Percentiles rank a stretch among this genome's conserved stretches.
Conservation (phyloP, 2,888 invertebrate species). For the Megaustenia siamemsis region DNA sequence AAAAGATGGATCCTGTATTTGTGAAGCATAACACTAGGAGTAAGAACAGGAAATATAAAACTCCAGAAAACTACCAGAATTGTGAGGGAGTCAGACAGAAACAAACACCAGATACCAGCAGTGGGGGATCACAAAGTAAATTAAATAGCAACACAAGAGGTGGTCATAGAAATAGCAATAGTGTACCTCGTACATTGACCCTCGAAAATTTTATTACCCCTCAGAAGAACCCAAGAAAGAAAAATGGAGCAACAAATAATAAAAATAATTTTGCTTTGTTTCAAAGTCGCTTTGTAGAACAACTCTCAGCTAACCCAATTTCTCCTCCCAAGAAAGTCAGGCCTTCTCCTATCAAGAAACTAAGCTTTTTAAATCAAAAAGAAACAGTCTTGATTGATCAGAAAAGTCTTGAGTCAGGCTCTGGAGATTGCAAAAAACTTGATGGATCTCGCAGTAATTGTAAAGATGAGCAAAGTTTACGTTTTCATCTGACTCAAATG, state of each 20-base stretch:
- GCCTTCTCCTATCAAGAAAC: constrained; percentile 52
- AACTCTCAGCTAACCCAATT: constrained; percentile 44
- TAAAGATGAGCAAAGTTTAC: background rate
- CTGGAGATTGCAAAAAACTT: constrained; percentile 10
- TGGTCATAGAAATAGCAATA: background rate
- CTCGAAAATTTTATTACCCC: constrained; percentile 49
- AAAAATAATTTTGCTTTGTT: constrained; percentile 36
- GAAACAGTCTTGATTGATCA: background rate
- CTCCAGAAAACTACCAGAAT: background rate
- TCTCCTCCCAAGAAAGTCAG: constrained; percentile 52
- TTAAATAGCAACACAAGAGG: background rate
- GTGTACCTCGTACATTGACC: constrained; percentile 27
- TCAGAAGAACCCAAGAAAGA: constrained; percentile 23
- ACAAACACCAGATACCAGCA: background rate
- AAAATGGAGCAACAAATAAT: constrained; percentile 12
- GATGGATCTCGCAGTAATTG: background rate
- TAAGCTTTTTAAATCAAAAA: constrained; percentile 39
- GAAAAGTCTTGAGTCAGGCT: background rate
- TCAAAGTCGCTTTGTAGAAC: constrained; percentile 44
- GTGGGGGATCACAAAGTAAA: background rate
- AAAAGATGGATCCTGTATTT: background rate
- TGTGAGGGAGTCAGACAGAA: background rate
- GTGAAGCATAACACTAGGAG: background rate
- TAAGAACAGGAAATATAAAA: constrained; percentile 18
- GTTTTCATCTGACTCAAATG: background rate